phyloP scores from a whole-genome alignment of 2,888 invertebrate genomes.

The Pachycephus smyrnensis region DNA sequence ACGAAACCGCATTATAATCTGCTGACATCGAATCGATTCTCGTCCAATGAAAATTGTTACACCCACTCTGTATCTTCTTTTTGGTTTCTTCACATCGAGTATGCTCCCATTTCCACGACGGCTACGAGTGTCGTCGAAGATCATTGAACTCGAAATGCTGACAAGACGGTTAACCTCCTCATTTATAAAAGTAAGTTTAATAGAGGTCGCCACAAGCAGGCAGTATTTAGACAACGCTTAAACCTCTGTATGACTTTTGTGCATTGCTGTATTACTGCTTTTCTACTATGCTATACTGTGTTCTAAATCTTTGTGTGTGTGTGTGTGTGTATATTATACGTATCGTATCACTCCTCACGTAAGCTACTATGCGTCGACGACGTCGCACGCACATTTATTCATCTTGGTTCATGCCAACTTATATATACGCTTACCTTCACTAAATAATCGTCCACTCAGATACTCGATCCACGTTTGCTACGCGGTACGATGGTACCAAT shows the following conservation, averaged over 20 bases:
- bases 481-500: conserved; percentile 39
- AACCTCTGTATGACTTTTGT: not conserved
- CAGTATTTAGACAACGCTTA: not conserved
- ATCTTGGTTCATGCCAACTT: conserved; percentile 19
- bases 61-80: not conserved
- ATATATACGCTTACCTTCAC: conserved; percentile 21
- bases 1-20: not conserved
- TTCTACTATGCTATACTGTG: not conserved
- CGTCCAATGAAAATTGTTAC: not conserved
- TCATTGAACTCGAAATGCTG: conserved; percentile 63
- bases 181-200: not conserved
- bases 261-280: not conserved
- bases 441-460: conserved; percentile 39
- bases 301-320: not conserved
- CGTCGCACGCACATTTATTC: conserved; percentile 24
- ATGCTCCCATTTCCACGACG: conserved; percentile 26
- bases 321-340: conserved; percentile 24
- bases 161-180: conserved; percentile 36
- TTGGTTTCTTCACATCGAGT: not conserved
- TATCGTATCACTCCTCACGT: conserved; percentile 18
- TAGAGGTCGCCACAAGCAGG: not conserved
- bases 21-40: not conserved
- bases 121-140: conserved; percentile 52
- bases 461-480: conserved; percentile 40
- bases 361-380: not conserved